phyloP scores from a whole-genome alignment of 2,888 invertebrate species.

The Philereme vetulata region DNA sequence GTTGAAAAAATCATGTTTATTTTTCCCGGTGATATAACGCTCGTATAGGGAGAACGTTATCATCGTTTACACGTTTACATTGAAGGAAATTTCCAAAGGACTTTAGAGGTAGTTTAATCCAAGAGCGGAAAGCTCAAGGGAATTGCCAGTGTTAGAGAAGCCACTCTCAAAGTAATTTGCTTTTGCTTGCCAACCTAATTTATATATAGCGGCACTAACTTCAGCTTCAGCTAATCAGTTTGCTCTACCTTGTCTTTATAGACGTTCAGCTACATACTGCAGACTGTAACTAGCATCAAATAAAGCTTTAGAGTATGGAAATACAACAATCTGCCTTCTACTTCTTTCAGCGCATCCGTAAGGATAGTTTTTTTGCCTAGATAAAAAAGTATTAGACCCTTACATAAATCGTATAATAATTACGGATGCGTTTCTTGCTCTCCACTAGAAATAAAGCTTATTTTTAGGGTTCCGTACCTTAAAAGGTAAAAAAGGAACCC shows the following conservation, averaged over 20 bases:
- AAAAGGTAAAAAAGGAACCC: too few species aligned
- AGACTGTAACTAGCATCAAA: too few species aligned
- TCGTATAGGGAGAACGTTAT: too few species aligned
- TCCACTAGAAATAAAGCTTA: constrained; percentile 3
- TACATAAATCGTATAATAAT: constrained; percentile 4
- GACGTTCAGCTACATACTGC: too few species aligned
- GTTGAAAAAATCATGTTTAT: neutral
- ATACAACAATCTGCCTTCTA: too few species aligned
- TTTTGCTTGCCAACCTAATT: constrained; percentile 36
- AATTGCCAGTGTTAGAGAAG: constrained; percentile 43
- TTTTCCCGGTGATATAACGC: constrained; percentile 7
- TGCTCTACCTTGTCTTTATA: neutral
- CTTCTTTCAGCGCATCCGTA: too few species aligned
- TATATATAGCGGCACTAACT: constrained; percentile 21
- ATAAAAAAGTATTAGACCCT: neutral
- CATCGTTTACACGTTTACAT: neutral
- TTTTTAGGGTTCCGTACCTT: too few species aligned
- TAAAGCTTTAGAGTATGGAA: too few species aligned
- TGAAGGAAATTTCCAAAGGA: constrained; percentile 9
- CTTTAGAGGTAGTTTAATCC: constrained; percentile 37
- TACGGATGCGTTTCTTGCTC: neutral
- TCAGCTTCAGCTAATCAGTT: neutral
- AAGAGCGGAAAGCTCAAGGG: constrained; percentile 39
- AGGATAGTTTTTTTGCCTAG: neutral
- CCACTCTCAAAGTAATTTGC: constrained; percentile 43